Percentiles rank a stretch among this genome's conserved stretches.
These are phyloP conservation scores for Amblyopsis hoosieri DNA, from an alignment of 2,797 vertebrate species.

Conservation along the genomic window DNA sequence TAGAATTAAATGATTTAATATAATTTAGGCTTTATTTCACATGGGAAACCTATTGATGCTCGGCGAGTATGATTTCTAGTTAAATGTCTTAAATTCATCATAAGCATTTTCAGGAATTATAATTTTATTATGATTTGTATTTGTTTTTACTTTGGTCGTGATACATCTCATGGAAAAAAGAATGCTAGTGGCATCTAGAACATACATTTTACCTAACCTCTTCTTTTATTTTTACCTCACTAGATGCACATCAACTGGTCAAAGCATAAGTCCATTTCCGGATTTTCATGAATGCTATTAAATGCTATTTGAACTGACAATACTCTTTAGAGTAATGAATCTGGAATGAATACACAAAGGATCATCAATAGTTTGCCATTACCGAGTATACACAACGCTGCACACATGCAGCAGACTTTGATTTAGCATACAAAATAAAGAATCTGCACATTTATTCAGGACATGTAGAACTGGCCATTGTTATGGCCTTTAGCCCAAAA, in stretches of 20 bases:
- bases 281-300: neutral
- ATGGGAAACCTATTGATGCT: too few relatives aligned
- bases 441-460: neutral
- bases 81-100: neutral
- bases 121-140: conserved; percentile 70
- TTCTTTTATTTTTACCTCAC: neutral
- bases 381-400: neutral
- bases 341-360: conserved; percentile 13
- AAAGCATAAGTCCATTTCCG: neutral
- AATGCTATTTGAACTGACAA: conserved; percentile 4
- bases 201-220: conserved; percentile 14
- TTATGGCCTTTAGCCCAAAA: conserved; percentile 15
- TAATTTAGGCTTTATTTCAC: too few relatives aligned
- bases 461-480: conserved; percentile 18
- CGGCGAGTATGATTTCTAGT: neutral
- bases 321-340: conserved; percentile 12
- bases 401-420: too few relatives aligned
- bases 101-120: conserved; percentile 53
- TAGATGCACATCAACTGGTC: neutral
- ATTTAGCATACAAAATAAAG: neutral
- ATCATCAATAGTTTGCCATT: conserved; percentile 9
- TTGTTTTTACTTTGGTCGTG: conserved; percentile 68
- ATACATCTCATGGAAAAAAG: conserved; percentile 45
- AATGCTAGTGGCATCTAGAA: conserved; percentile 34
- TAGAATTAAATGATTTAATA: too few relatives aligned